Base-by-base conservation (phyloP, 2,888 invertebrate species). In the Drosophila nr. fundita region DNA sequence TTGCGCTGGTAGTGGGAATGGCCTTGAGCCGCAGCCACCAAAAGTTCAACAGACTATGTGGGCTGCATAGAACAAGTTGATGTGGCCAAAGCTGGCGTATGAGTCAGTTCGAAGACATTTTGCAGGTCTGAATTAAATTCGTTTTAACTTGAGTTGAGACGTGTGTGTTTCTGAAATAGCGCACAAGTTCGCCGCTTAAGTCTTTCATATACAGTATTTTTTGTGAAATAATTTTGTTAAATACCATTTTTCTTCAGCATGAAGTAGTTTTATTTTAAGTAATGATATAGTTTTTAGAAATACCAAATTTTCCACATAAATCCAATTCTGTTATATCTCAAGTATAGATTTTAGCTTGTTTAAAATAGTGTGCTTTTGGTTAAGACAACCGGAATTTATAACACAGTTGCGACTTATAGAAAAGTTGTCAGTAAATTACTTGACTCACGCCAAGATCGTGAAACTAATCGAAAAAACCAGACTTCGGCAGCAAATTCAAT, bases 21-120 rank as follows among this genome's bases (percentile, higher is more conserved):
- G 76, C 85, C 85, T 90, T 86, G 85, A 77, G 75, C 55, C 52
- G 61, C 64, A 59, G 82, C 62, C 55, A 54, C 62, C 40, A 48
- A 69, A 73, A 83, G 90, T 88, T 85, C 90, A 88, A 90, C 61
- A 85, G 57, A 74, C 90, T 79, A 82, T 84, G 75, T 75, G 78
- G 77, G 83, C 66, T 74, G 73, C 72, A 54, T 29, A 63, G 57
- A 69, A 83, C 77, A 68, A 79, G 80, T 86, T 69, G 68, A 71
- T 61, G 40, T 68, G 67, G 52, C 68, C 70, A 69, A 73, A 68
- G 59, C 66, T 67, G 77, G 68, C 62, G 29, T 24, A 53, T 83
- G 84, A 83, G 67, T 81, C 87, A 63, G 66, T 42, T 58, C 15
- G 27, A 24, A 42, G 57, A 11, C 59, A 36, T 27, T 15, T 36